Evolutionary conservation across 1,140 invertebrate genomes (phyloP).

Genomic region (Drosophila triauraria): DNA sequence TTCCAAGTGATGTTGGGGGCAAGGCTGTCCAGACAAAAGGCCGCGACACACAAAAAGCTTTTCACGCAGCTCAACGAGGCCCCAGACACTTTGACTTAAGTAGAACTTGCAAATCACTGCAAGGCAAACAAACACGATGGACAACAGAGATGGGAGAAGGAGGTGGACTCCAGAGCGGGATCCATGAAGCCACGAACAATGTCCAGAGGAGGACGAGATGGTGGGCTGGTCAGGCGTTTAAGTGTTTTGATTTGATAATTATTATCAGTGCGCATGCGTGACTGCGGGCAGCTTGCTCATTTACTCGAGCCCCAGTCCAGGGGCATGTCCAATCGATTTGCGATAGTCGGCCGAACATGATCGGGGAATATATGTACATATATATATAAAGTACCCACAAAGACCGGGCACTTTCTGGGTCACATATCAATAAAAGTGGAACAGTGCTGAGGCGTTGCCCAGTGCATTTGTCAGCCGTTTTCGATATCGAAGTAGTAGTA

Average conservation of each 20-base stretch:
- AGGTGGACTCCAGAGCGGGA: not conserved
- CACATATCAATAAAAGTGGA: conserved; percentile 76
- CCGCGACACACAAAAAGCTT: conserved; percentile 60
- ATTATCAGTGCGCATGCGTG: conserved; percentile 83
- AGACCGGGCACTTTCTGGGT: conserved; percentile 61
- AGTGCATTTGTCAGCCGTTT: conserved; percentile 59
- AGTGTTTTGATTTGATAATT: conserved; percentile 85
- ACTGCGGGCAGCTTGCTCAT: conserved; percentile 52
- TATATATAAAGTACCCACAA: conserved; percentile 3
- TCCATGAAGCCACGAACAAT: conserved; percentile 13
- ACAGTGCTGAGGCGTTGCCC: conserved; percentile 59
- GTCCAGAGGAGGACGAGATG: conserved; percentile 44
- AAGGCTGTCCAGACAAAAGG: conserved; percentile 46
- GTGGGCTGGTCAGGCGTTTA: conserved; percentile 81
- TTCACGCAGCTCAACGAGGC: conserved; percentile 65
- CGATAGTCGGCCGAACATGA: conserved; percentile 52
- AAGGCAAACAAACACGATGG: conserved; percentile 78
- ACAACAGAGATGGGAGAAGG: conserved; percentile 8
- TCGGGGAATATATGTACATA: conserved; percentile 7
- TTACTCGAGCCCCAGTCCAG: not conserved
- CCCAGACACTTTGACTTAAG: conserved; percentile 71
- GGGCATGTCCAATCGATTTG: conserved; percentile 74
- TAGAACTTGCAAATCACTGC: conserved; percentile 81
- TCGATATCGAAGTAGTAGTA: conserved; percentile 31
- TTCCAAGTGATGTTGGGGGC: conserved; percentile 9